Conservation (phyloP, 23 tunicate genomes). For the Botrylloides violaceus region DNA sequence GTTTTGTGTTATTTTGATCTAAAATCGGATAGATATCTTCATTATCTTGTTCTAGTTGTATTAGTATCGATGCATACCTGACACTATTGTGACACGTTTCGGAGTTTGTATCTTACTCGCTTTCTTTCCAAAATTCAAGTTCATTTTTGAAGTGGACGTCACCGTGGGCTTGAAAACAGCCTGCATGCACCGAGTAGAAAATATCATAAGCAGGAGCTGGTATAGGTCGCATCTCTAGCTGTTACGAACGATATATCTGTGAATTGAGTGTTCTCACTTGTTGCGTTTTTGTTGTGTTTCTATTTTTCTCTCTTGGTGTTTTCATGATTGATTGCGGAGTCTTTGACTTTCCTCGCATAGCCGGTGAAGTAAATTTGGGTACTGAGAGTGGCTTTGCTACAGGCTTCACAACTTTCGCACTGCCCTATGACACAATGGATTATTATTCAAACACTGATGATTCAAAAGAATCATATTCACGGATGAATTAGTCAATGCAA, state of each 20-base stretch:
- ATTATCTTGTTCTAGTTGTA: too few relatives aligned
- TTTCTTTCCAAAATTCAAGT: conserved; percentile 39
- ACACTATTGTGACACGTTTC: conserved; percentile 40
- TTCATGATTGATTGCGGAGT: conserved; percentile 15
- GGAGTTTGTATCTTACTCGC: conserved; percentile 37
- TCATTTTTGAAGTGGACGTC: conserved; percentile 33
- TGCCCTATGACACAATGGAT: conserved; percentile 26
- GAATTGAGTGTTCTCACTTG: background rate
- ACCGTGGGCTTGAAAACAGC: conserved; percentile 48
- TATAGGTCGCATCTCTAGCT: too few relatives aligned
- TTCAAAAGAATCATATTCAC: too few relatives aligned
- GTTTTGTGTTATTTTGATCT: conserved; percentile 9
- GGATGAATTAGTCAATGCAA: too few relatives aligned
- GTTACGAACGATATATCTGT: too few relatives aligned
- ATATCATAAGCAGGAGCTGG: too few relatives aligned
- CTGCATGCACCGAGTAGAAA: too few relatives aligned
- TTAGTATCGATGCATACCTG: too few relatives aligned
- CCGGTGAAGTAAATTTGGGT: conserved; percentile 39
- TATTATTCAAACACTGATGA: too few relatives aligned
- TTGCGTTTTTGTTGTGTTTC: background rate
- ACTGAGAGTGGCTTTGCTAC: conserved; percentile 15
- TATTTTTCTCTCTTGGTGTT: background rate
- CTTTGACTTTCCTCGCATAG: background rate
- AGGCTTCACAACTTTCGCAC: conserved; percentile 33
- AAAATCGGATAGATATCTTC: too few relatives aligned